Evolutionary conservation across 2,113 vertebrate genomes (phyloP), one percentile per base, ranked within the genome.

Genomic region (Actinemys pallida): DNA sequence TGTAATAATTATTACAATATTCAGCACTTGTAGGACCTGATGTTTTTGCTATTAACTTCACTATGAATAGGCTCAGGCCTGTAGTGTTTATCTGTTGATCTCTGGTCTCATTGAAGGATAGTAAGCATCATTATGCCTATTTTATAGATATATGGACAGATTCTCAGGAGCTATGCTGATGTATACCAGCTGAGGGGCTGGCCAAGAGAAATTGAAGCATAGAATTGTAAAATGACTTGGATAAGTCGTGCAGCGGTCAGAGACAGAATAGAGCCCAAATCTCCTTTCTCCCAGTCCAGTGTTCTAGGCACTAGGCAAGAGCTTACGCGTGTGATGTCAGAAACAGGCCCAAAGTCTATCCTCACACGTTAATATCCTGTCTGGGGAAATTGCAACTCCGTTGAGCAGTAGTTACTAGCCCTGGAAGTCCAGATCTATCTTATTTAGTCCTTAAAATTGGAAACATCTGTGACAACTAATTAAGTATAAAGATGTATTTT

Each of bases 301-400:
- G 69, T 39, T 12, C 9, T 57, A 47, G 5, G 27, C 4, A 4
- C 3, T 19, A 62, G 52, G 16, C 29, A 29, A 8, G 13, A 52
- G 52, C 5, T 75, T 29, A 87, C 11, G 8, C 62, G 0, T 0
- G 0, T 45, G 79, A 8, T 29, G 8, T 82, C 75, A 82, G n/a
- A 83, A 25, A 65, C 35, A 75, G 47, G 20, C 39, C 20, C n/a
- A 76, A 16, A 10, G 22, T 5, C 31, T n/a, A n/a, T 10, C 62
- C 62, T 69, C 16, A 8, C 35, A n/a, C 35, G 16, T 35, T 69
- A 69, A 69, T 69, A 19, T 69, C 16, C 62, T 69, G 2, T 69
- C n/a, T 69, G 3, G 35, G 62, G 16, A 5, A 3, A n/a, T 7
- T 10, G 9, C 25, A 82, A 14, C 2, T 20, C 0, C 2, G 62